Conservation (phyloP, 2,113 vertebrate genomes). For the Ursus arctos region DNA sequence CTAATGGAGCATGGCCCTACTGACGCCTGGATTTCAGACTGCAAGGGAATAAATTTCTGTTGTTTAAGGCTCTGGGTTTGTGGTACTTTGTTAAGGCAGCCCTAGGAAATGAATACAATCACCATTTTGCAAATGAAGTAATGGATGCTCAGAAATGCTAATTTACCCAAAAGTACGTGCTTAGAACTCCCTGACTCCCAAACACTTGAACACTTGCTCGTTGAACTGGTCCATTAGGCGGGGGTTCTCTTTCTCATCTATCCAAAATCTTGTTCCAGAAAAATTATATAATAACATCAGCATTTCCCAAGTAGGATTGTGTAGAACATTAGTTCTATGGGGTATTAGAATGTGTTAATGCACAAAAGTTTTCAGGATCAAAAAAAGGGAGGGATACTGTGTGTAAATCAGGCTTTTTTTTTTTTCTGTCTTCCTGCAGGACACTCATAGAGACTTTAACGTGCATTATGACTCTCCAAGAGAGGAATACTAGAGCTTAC, state of each 20-base stretch:
- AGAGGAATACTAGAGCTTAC: background rate
- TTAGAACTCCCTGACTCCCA: background rate
- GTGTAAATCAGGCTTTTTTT: background rate
- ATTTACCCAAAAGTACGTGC: background rate
- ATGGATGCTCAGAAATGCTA: background rate
- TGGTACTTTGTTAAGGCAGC: background rate
- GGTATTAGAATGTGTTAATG: background rate
- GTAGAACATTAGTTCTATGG: background rate
- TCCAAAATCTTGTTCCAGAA: background rate
- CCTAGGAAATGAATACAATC: background rate
- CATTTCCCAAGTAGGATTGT: background rate
- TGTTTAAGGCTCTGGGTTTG: background rate
- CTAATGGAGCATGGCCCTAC: background rate
- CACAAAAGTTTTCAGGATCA: conserved; percentile 7
- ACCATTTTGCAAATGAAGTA: background rate
- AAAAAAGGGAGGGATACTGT: background rate
- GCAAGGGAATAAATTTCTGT: background rate
- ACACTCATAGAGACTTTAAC: background rate
- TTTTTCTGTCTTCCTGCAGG: background rate
- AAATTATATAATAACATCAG: background rate
- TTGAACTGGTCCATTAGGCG: background rate
- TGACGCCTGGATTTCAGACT: background rate
- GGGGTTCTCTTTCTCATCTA: background rate
- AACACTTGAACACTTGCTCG: background rate
- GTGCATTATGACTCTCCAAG: background rate